Percentiles rank a stretch among this genome's conserved stretches.
These are phyloP conservation scores for Acanthiza pusilla DNA, from an alignment of 2,797 vertebrate species.

Conservation along the genomic window DNA sequence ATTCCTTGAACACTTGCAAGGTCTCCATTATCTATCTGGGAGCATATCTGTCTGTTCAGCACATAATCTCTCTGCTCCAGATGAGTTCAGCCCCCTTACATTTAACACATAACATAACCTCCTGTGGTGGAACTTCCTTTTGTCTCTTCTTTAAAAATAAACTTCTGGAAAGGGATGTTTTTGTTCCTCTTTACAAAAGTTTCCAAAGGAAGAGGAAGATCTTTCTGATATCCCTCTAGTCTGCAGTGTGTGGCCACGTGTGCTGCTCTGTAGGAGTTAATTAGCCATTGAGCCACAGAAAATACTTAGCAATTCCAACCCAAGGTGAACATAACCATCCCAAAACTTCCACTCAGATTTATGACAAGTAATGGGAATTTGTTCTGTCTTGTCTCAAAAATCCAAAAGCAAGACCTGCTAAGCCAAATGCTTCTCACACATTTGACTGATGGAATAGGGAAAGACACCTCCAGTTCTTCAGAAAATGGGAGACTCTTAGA, in stretches of 20 bases:
- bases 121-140: slow-evolving; percentile 43
- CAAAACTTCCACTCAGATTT: not conserved
- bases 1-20: not conserved
- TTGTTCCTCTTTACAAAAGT: slow-evolving; percentile 60
- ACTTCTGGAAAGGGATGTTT: slow-evolving; percentile 46
- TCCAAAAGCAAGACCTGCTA: not conserved
- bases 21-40: not conserved
- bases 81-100: not conserved
- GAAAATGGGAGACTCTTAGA: not conserved
- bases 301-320: not conserved
- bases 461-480: not conserved
- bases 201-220: slow-evolving; percentile 61
- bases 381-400: not conserved
- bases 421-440: not conserved
- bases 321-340: not conserved
- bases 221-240: slow-evolving; percentile 17
- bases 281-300: not conserved
- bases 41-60: not conserved
- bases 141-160: slow-evolving; percentile 50
- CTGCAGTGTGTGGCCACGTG: not conserved
- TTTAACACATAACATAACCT: slow-evolving; percentile 15
- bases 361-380: not conserved
- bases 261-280: not conserved
- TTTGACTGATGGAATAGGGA: not conserved
- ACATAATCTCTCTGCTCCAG: not conserved